Evolutionary conservation across 2,888 invertebrate species (phyloP).

Genomic region (Iphiclides podalirius): DNA sequence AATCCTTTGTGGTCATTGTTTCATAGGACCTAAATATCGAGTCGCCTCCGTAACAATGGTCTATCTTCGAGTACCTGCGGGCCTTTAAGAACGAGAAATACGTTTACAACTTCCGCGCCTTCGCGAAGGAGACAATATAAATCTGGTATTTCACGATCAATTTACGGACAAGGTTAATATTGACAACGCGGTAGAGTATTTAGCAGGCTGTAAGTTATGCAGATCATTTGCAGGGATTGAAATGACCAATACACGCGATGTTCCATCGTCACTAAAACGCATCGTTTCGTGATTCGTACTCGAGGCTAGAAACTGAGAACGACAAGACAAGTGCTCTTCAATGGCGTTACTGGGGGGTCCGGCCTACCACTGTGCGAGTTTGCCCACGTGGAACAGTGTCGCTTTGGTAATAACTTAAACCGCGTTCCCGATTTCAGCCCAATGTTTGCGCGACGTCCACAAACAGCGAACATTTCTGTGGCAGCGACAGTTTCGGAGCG

Average conservation of each 20-base stretch:
- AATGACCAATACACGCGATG: no score
- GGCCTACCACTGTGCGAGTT: constrained; percentile 42
- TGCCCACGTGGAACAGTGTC: constrained; percentile 51
- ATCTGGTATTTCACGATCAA: constrained; percentile 6
- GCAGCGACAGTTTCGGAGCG: constrained; percentile 51
- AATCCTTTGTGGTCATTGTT: constrained; percentile 48
- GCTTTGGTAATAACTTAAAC: constrained; percentile 59
- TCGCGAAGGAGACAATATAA: constrained; percentile 7
- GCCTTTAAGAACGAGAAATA: constrained; percentile 25
- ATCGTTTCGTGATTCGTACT: no score
- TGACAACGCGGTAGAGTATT: constrained; percentile 10
- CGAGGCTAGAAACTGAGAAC: no score
- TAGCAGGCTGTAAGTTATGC: constrained; percentile 2
- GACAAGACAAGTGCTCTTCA: constrained; percentile 12
- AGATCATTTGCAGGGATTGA: constrained; percentile 3
- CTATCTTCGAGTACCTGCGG: constrained; percentile 32
- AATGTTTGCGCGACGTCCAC: constrained; percentile 56
- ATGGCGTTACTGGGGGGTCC: constrained; percentile 38
- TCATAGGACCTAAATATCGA: constrained; percentile 37
- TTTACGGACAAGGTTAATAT: constrained; percentile 14
- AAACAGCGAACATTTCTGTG: constrained; percentile 52
- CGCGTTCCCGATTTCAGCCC: constrained; percentile 53
- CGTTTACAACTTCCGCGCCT: constrained; percentile 20
- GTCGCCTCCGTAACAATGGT: constrained; percentile 47
- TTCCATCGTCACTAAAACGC: no score